Evolutionary conservation across 1,140 invertebrate genomes (phyloP).

Genomic region (Euura saliciscinereae): DNA sequence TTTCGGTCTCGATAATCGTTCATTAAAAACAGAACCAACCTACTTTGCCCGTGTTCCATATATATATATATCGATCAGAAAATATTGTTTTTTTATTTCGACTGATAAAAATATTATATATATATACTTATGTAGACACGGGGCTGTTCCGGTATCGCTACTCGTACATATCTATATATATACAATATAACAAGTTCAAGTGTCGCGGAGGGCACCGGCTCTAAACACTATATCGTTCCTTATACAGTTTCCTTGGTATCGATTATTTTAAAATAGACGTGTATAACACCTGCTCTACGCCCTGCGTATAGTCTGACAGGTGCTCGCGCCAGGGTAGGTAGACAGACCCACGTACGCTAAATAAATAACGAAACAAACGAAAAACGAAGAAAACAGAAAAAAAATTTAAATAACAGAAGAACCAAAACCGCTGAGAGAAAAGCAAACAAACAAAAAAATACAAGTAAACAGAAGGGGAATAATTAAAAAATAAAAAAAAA

Average conservation of each 20-base stretch:
- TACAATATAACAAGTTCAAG: constrained; percentile 3
- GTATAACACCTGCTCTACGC: constrained; percentile 25
- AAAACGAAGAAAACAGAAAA: not conserved
- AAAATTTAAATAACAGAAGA: not conserved
- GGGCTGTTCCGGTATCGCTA: not conserved
- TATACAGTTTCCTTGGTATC: constrained; percentile 32
- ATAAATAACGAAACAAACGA: not conserved
- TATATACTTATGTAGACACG: constrained; percentile 17
- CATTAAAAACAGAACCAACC: no score
- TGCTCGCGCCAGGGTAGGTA: not conserved
- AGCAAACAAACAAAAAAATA: not conserved
- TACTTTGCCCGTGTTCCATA: no score
- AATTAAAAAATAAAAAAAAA: no score
- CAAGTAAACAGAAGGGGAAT: not conserved
- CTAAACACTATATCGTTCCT: not conserved
- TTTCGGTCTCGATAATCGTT: not conserved
- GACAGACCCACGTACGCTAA: no score
- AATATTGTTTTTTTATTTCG: not conserved
- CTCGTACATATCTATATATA: not conserved
- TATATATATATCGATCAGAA: no score
- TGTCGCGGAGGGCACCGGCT: not conserved
- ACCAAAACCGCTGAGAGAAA: not conserved
- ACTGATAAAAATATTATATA: not conserved
- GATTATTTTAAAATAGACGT: constrained; percentile 48
- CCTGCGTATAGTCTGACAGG: not conserved